These are phyloP conservation scores for Serilophus lunatus DNA, from an alignment of 2,113 vertebrate species.

Conservation along the genomic window DNA sequence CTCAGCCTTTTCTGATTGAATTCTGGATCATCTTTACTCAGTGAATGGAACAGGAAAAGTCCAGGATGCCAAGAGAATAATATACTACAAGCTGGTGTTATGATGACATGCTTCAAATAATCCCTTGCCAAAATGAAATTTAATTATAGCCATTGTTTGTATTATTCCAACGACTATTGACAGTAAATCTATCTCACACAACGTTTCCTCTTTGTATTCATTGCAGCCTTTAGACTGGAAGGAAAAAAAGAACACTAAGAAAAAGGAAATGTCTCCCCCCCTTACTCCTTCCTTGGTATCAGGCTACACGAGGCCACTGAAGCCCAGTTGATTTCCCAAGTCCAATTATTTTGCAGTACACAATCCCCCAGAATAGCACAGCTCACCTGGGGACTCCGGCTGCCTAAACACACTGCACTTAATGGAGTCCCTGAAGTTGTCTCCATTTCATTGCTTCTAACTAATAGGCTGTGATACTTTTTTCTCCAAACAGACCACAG, in stretches of 20 bases:
- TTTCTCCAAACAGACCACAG: slow-evolving; percentile 80
- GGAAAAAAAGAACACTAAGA: background rate
- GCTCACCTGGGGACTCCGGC: slow-evolving; percentile 82
- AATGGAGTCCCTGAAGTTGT: slow-evolving; percentile 94
- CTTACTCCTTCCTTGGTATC: background rate
- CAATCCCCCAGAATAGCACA: slow-evolving; percentile 83
- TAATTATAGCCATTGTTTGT: slow-evolving; percentile 74
- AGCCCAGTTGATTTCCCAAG: slow-evolving; percentile 94
- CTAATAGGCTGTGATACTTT: slow-evolving; percentile 94
- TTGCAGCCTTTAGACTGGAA: slow-evolving; percentile 71
- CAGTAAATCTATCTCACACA: slow-evolving; percentile 50
- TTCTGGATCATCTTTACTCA: slow-evolving; percentile 53
- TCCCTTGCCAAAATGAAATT: slow-evolving; percentile 61
- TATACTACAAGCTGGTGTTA: slow-evolving; percentile 12
- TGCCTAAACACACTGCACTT: slow-evolving; percentile 87
- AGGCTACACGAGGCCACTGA: slow-evolving; percentile 80
- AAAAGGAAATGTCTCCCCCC: slow-evolving; percentile 6
- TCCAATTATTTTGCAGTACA: slow-evolving; percentile 91
- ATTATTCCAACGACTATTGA: slow-evolving; percentile 67
- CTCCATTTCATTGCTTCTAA: slow-evolving; percentile 90
- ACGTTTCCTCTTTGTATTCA: slow-evolving; percentile 53
- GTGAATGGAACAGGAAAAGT: slow-evolving; percentile 33
- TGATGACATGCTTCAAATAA: slow-evolving; percentile 50
- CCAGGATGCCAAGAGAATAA: slow-evolving; percentile 57
- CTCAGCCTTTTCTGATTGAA: slow-evolving; percentile 55